Base-by-base conservation (phyloP, 1,140 invertebrate genomes). In the Bombus sibiricus region DNA sequence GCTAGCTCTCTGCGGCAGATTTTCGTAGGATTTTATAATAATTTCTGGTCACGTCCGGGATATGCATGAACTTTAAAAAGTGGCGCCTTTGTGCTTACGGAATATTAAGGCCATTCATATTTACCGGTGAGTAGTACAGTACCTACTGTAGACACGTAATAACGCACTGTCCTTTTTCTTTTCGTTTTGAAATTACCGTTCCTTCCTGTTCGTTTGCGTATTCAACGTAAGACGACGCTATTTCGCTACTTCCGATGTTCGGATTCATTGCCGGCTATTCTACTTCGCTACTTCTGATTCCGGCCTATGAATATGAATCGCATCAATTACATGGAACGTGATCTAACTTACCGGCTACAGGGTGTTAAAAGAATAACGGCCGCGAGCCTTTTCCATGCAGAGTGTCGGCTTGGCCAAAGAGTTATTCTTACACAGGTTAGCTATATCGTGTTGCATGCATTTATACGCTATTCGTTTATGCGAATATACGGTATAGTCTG, bases 61-160 rank as follows among this genome's bases (percentile, higher is more conserved):
- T 93, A 93, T 93, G 92, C 89, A 93, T 90, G 93, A 91, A 93
- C 93, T 93, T 93, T 94, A 93, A 94, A 93, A 94, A 92, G 93
- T 93, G 90, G 90, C 78, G 89, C 82, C 81, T 92, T 92, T 92
- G 92, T 94, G 93, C 93, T 93, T 92, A 93, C 92, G 85, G 93
- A 93, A 94, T 94, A 94, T 94, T 93, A 94, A 93, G 93, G 85
- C 88, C 90, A 93, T 92, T 92, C 92, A 90, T 93, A 94, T 92
- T 93, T 92, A 93, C 91, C 87, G 71, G 88, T 37, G 75, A 90
- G 86, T 89, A 90, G 91, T n/a, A n/a, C n/a, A n/a, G 92, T 53
- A 53, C 47, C 47, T 93, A 92, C 85, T 82, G 88, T 89, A 90
- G 86, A 80, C 88, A 85, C 87, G 88, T 93, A 91, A 92, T 93